Evolutionary conservation across 2,113 vertebrate species (phyloP), one percentile per base, ranked within the genome.

Genomic region (Panurus biarmicus): DNA sequence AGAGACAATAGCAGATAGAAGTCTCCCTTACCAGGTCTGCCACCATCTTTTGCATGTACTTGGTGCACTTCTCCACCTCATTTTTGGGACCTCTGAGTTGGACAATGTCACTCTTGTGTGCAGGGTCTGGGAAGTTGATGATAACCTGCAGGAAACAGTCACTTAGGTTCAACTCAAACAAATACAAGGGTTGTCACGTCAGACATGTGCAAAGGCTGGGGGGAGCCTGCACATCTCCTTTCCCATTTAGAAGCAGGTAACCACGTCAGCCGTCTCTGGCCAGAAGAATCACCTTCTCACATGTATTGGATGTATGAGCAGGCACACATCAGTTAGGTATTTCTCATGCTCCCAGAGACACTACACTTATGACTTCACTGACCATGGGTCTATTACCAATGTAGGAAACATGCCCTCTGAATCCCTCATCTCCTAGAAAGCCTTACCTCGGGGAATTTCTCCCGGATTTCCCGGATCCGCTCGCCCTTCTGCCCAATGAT

Each of bases 401-500:
- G 64, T 1, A 87, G 44, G 9, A 87, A 72, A 58, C 6, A 60
- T 1, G 14, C 22, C 12, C 36, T 62, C 50, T 62, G 56, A 50
- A 69, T 50, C 73, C 24, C 48, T 56, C 31, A 25, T 15, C 51
- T 53, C 62, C 58, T 35, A 40, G 47, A 33, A 61, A 67, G 56
- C 33, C 53, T 93, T 57, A 98, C 99, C 98, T 99, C 99, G 38
- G 99, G 99, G 94, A 99, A 99, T 93, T 99, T 99, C 95, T 99
- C 99, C 16, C 99, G 98, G 78, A 99, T 98, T 97, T 99, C 99
- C 93, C 99, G 99, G 75, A 99, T 99, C 76, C 99, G 98, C 97
- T 99, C 99, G 12, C 99, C 99, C 94, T 99, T 99, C 97, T 99
- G 99, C 92, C 99, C 99, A 75, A 99, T 99, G 95, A 99, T 99